These are phyloP conservation scores for Platichthys flesus DNA, from an alignment of 2,113 vertebrate species.

Conservation along the genomic window DNA sequence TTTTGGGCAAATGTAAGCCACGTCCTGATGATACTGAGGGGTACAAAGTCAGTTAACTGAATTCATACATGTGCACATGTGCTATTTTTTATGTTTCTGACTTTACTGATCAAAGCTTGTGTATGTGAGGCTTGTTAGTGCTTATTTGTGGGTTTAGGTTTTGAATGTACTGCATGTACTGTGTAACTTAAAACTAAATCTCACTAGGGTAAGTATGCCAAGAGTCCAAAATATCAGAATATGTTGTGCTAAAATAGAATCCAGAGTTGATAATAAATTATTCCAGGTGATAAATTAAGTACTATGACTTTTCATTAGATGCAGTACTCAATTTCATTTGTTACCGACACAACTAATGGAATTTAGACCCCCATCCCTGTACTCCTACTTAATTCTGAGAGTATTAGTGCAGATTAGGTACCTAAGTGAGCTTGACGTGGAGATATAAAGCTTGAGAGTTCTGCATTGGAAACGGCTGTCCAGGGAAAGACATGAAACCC, in stretches of 20 bases:
- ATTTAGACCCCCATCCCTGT: conserved; percentile 1
- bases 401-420: conserved; percentile 71
- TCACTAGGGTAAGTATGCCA: conserved; percentile 52
- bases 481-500: conserved; percentile 59
- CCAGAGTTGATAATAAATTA: conserved; percentile 41
- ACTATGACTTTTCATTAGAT: conserved; percentile 22
- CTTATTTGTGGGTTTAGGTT: conserved; percentile 49
- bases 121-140: conserved; percentile 29
- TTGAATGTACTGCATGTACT: conserved; percentile 37
- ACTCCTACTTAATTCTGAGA: conserved; percentile 50
- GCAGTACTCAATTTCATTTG: background rate
- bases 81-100: conserved; percentile 22
- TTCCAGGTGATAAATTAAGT: conserved; percentile 32
- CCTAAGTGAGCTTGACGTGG: conserved; percentile 70
- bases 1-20: conserved; percentile 19
- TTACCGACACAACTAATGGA: conserved; percentile 22
- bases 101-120: conserved; percentile 53
- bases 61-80: background rate
- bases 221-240: conserved; percentile 48
- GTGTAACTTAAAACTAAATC: conserved; percentile 54
- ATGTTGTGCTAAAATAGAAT: conserved; percentile 21
- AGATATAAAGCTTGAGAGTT: conserved; percentile 74
- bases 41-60: background rate
- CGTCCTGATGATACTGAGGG: conserved; percentile 20
- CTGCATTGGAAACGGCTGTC: conserved; percentile 70